These are phyloP conservation scores for Gallinago media DNA, from an alignment of 2,113 vertebrate species.

Conservation along the genomic window DNA sequence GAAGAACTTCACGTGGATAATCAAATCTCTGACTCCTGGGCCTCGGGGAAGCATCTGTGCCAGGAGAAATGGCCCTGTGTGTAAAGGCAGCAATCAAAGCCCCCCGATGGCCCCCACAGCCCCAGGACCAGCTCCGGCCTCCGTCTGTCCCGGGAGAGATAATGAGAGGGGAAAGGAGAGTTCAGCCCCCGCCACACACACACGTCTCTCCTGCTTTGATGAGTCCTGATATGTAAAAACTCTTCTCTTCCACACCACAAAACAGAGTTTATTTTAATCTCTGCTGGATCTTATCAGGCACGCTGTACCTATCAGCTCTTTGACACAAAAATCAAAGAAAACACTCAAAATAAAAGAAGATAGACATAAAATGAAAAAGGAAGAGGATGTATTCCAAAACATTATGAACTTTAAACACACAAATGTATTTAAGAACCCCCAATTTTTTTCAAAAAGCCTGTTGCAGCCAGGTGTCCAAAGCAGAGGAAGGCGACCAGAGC, in stretches of 20 bases:
- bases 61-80: neutral
- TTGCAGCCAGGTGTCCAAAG: neutral
- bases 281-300: conserved; percentile 29
- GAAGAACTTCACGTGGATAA: neutral
- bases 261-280: conserved; percentile 65
- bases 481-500: neutral
- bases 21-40: neutral
- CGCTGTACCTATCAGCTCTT: conserved; percentile 7
- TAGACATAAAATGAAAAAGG: neutral
- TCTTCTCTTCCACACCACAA: conserved; percentile 31
- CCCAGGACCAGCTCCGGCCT: neutral
- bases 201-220: neutral
- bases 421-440: neutral
- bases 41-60: accelerated
- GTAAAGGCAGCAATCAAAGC: neutral
- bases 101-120: neutral
- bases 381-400: neutral
- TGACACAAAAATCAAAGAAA: conserved; percentile 56
- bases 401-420: neutral
- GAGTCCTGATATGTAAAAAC: conserved; percentile 26
- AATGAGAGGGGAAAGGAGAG: conserved; percentile 16
- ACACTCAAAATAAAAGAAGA: neutral
- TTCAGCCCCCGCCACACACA: conserved; percentile 3
- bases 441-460: neutral
- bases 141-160: neutral